Evolutionary conservation across 1,140 invertebrate genomes (phyloP).

Genomic region (Drosophila punjabiensis): DNA sequence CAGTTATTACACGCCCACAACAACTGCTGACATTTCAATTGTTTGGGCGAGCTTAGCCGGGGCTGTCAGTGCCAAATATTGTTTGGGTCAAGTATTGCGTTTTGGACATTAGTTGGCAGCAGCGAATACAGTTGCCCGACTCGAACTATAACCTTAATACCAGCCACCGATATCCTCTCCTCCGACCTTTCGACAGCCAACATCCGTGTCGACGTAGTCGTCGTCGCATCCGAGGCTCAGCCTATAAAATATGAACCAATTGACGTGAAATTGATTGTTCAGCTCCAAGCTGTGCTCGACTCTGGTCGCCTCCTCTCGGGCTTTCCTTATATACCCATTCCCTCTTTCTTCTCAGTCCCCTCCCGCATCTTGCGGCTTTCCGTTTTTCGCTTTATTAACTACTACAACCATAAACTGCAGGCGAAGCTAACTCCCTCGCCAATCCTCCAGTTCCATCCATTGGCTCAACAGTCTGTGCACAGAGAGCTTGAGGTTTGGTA

Average conservation of each 20-base stretch:
- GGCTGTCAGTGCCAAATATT: conserved; percentile 61
- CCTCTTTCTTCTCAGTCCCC: background rate
- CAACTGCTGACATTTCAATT: conserved; percentile 73
- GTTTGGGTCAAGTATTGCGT: conserved; percentile 68
- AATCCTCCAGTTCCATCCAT: conserved; percentile 3
- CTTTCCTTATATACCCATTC: background rate
- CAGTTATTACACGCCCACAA: conserved; percentile 53
- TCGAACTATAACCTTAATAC: conserved; percentile 70
- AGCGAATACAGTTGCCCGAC: background rate
- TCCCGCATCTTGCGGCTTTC: conserved; percentile 56
- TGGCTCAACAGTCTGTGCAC: conserved; percentile 20
- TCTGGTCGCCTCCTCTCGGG: conserved; percentile 8
- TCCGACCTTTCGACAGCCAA: conserved; percentile 10
- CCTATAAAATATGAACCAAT: conserved; percentile 82
- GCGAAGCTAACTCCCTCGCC: conserved; percentile 16
- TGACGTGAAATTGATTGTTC: conserved; percentile 81
- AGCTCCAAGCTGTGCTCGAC: conserved; percentile 27
- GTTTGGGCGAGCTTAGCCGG: conserved; percentile 26
- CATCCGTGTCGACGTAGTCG: conserved; percentile 34
- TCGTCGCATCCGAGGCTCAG: conserved; percentile 45
- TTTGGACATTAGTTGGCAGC: conserved; percentile 35
- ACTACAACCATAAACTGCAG: conserved; percentile 74
- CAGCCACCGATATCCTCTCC: conserved; percentile 23
- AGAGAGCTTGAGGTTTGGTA: background rate
- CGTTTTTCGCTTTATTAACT: conserved; percentile 74